Evolutionary conservation across 2,888 invertebrate genomes (phyloP).

Genomic region (Anthophora plumipes): DNA sequence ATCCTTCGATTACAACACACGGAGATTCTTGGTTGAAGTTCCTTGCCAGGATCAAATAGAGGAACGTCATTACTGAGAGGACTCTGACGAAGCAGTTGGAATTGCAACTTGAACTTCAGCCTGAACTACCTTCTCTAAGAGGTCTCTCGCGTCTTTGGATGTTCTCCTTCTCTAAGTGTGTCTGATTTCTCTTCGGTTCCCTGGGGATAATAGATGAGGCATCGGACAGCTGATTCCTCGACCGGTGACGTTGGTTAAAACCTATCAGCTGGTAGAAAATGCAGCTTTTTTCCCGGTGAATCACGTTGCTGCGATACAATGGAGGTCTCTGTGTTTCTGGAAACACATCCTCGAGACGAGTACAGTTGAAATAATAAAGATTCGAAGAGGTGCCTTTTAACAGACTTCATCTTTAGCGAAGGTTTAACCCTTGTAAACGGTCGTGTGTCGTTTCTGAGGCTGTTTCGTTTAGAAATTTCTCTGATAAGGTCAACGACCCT

Average conservation of each 20-base stretch:
- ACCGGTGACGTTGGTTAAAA: constrained; percentile 58
- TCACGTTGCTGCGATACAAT: background rate
- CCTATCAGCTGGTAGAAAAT: constrained; percentile 73
- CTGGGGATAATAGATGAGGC: constrained; percentile 56
- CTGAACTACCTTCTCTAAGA: background rate
- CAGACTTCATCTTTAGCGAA: too few relatives aligned
- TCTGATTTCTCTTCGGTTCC: constrained; percentile 34
- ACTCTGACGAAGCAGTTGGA: constrained; percentile 16
- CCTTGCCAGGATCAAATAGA: constrained; percentile 8
- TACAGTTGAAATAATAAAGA: too few relatives aligned
- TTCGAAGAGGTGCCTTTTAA: too few relatives aligned
- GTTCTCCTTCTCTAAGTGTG: background rate
- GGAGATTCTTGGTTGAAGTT: constrained; percentile 12
- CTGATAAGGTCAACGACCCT: too few relatives aligned
- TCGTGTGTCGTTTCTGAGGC: too few relatives aligned
- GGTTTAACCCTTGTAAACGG: too few relatives aligned
- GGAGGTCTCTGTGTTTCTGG: background rate
- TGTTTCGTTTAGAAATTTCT: too few relatives aligned
- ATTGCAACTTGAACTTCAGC: constrained; percentile 19
- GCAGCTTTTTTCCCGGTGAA: constrained; percentile 15
- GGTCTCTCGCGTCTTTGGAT: constrained; percentile 1
- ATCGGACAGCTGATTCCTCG: constrained; percentile 74
- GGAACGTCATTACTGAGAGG: constrained; percentile 26
- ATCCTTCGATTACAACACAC: background rate
- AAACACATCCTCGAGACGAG: background rate